phyloP scores from a whole-genome alignment of 2,113 vertebrate species.

The Malurus cyaneus region DNA sequence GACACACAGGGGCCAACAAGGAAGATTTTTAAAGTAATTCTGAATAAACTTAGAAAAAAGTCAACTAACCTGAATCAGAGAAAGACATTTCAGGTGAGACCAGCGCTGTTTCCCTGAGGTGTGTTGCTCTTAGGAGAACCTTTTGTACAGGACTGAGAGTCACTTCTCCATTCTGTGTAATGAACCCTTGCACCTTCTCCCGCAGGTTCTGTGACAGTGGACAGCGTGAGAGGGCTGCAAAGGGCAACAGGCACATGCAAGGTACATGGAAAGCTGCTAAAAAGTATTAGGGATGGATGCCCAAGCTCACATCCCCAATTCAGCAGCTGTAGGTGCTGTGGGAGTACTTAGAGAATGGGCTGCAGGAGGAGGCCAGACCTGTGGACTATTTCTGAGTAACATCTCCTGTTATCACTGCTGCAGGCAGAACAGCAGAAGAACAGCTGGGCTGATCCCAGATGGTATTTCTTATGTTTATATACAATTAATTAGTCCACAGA shows the following conservation, averaged over 20 bases:
- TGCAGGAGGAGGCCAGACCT: not conserved
- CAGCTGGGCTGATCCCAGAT: not conserved
- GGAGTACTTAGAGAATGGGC: not conserved
- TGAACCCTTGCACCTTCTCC: not conserved
- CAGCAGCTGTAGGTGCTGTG: not conserved
- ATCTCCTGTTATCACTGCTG: not conserved
- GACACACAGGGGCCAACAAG: not conserved
- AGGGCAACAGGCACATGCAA: rapidly evolving
- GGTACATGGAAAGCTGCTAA: not conserved
- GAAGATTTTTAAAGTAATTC: not conserved
- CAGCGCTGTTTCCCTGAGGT: not conserved
- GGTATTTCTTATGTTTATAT: not conserved
- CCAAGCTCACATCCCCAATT: not conserved
- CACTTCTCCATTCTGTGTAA: not conserved
- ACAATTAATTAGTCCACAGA: not conserved
- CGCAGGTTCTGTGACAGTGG: rapidly evolving
- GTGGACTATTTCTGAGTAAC: not conserved
- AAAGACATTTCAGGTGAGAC: not conserved
- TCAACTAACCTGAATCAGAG: not conserved
- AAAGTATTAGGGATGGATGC: not conserved
- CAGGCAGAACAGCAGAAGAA: not conserved
- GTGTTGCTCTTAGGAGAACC: not conserved
- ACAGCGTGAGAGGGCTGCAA: not conserved
- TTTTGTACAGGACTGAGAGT: not conserved
- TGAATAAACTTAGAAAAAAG: not conserved